These are phyloP conservation scores for Aplysia californica DNA, from an alignment of 1,140 invertebrate species.

Conservation along the genomic window DNA sequence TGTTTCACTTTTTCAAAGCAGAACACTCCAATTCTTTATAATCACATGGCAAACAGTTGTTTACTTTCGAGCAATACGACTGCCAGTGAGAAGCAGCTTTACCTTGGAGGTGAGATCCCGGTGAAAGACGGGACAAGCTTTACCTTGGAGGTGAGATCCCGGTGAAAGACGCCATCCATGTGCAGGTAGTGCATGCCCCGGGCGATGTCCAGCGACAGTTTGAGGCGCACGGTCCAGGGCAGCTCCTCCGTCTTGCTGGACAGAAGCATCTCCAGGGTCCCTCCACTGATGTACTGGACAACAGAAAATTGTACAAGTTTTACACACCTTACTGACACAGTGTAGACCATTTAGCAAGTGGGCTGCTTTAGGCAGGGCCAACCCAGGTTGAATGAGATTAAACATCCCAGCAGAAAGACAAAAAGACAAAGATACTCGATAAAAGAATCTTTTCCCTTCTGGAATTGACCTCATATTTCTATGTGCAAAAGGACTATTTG, in stretches of 20 bases:
- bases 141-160: conserved; percentile 95
- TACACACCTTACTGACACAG: too few species aligned
- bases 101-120: conserved; percentile 96
- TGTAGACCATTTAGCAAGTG: too few species aligned
- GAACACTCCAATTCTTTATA: too few species aligned
- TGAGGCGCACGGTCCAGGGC: conserved; percentile 84
- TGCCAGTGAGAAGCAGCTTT: too few species aligned
- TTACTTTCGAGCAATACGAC: too few species aligned
- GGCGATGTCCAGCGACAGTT: conserved; percentile 87
- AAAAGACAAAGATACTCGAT: neutral
- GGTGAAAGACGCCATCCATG: conserved; percentile 89
- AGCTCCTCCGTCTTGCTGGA: conserved; percentile 81
- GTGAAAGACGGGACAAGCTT: conserved; percentile 94
- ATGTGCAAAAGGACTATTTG: too few species aligned
- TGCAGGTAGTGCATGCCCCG: conserved; percentile 93
- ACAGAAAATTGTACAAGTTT: conserved; percentile 29
- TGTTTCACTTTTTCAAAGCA: too few species aligned
- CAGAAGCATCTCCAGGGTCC: conserved; percentile 91
- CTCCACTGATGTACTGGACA: conserved; percentile 89
- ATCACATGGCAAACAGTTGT: too few species aligned
- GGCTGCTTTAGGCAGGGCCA: too few species aligned
- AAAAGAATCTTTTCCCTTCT: too few species aligned
- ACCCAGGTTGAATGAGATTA: too few species aligned
- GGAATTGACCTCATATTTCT: too few species aligned
- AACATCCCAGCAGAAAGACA: neutral